These are phyloP conservation scores for Ochropleura leucogaster DNA, from an alignment of 2,888 invertebrate species.

Conservation along the genomic window DNA sequence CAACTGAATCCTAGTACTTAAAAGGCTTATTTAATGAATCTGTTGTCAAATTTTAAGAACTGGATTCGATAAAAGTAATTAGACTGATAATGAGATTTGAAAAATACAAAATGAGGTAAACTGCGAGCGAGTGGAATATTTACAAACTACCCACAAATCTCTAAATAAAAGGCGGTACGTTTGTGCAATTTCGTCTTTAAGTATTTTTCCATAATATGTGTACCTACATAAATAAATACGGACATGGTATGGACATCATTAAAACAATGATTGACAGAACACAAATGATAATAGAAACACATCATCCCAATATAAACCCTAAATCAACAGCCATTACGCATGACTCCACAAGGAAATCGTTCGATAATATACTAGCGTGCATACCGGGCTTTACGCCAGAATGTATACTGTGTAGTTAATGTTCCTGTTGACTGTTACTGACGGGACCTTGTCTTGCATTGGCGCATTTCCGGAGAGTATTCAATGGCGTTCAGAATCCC, in stretches of 20 bases:
- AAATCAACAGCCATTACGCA: constrained; percentile 15
- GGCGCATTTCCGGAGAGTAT: constrained; percentile 47
- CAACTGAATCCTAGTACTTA: neutral
- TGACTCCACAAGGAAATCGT: constrained; percentile 42
- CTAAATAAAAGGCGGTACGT: no score
- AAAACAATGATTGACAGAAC: constrained; percentile 17
- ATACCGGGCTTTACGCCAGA: constrained; percentile 61
- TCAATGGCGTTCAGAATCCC: constrained; percentile 15
- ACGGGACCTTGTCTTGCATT: constrained; percentile 45
- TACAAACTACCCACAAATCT: neutral
- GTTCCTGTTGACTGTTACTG: constrained; percentile 27
- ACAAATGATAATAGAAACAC: constrained; percentile 8
- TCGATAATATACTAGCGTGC: constrained; percentile 27
- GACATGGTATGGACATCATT: neutral
- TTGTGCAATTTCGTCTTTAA: no score
- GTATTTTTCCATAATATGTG: no score
- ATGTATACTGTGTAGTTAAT: constrained; percentile 47
- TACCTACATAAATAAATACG: no score
- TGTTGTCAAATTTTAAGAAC: neutral
- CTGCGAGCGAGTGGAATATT: neutral
- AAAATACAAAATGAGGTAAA: neutral
- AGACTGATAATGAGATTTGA: no score
- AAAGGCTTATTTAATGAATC: neutral
- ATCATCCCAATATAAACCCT: constrained; percentile 18
- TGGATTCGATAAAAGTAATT: neutral